Conservation (phyloP, 2,797 vertebrate genomes). For the Perodicticus potto region DNA sequence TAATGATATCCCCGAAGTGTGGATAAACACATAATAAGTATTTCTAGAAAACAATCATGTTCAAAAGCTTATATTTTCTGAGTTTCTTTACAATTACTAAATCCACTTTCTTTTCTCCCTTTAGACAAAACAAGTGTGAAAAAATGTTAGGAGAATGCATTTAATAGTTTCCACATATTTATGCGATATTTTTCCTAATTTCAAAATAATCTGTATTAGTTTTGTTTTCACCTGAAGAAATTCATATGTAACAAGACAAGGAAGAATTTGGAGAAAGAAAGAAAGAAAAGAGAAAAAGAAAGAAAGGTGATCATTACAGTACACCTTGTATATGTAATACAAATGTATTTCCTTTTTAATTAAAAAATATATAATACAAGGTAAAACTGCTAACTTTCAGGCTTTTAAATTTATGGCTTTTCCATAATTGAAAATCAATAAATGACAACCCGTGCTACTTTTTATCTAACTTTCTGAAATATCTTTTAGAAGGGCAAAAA, state of each 20-base stretch:
- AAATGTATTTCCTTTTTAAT: background rate
- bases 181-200: background rate
- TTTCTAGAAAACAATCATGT: background rate
- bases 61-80: background rate
- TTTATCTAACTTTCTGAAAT: background rate
- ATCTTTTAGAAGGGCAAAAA: background rate
- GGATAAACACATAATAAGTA: background rate
- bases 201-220: background rate
- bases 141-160: background rate
- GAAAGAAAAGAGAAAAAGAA: background rate
- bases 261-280: background rate
- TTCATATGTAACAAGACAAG: background rate
- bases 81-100: background rate
- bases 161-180: background rate
- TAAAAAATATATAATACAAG: background rate
- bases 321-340: background rate
- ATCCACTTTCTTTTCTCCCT: background rate
- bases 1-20: background rate
- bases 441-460: background rate
- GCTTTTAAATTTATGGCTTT: background rate
- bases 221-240: background rate
- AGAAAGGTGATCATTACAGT: background rate
- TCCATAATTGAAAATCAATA: background rate
- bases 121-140: background rate
- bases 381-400: background rate